These are phyloP conservation scores for Therioaphis trifolii DNA, from an alignment of 2,888 invertebrate genomes.

Conservation along the genomic window DNA sequence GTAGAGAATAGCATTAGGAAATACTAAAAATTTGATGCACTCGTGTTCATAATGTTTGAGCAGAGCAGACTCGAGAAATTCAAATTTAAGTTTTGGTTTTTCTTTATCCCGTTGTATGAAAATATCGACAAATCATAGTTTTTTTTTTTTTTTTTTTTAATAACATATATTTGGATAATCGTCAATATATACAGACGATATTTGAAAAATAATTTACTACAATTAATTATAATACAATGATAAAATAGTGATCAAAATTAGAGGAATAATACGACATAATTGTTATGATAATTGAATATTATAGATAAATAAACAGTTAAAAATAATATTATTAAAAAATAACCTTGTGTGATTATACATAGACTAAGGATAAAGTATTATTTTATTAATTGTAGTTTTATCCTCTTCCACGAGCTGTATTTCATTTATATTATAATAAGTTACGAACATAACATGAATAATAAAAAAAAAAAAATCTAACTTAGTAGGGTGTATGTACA, in stretches of 20 bases:
- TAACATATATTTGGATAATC: too few relatives aligned
- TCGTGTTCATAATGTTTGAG: too few relatives aligned
- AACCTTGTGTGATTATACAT: constrained; percentile 16
- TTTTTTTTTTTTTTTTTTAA: too few relatives aligned
- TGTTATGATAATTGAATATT: not conserved
- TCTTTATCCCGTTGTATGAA: too few relatives aligned
- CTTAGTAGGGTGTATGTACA: constrained; percentile 6
- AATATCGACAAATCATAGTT: too few relatives aligned
- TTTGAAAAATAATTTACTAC: not conserved
- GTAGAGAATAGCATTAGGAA: too few relatives aligned
- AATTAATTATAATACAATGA: constrained; percentile 26
- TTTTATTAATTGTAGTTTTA: constrained; percentile 32
- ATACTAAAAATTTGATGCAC: too few relatives aligned
- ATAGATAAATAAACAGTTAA: constrained; percentile 1
- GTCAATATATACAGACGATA: not conserved
- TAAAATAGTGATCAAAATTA: constrained; percentile 16
- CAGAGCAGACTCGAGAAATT: too few relatives aligned
- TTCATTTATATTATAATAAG: not conserved
- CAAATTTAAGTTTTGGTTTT: too few relatives aligned
- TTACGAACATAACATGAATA: not conserved
- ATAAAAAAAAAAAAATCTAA: constrained; percentile 15
- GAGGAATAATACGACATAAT: not conserved
- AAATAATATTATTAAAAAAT: constrained; percentile 37
- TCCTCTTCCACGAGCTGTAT: not conserved
- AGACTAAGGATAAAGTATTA: constrained; percentile 15